Conservation (phyloP, 2,797 vertebrate species). For the Telmatherina bonti region DNA sequence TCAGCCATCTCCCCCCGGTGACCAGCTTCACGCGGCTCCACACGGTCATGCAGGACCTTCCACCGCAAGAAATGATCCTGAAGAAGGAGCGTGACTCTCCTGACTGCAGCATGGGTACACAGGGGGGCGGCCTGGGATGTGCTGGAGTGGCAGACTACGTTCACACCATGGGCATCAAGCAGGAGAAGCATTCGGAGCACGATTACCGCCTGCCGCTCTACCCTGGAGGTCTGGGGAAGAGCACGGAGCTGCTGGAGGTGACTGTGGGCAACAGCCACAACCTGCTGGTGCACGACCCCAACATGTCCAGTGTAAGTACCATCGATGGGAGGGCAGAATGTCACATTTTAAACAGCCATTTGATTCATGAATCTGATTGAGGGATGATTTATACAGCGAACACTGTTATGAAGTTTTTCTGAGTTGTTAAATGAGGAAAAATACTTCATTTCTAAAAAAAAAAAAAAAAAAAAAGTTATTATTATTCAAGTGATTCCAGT, state of each 20-base stretch:
- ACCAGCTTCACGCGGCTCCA: conserved; percentile 95
- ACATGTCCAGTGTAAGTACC: conserved; percentile 80
- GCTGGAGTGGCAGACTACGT: conserved; percentile 77
- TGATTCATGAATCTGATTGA: no score
- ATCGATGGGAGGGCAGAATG: not conserved
- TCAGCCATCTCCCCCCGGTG: conserved; percentile 97
- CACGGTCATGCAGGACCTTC: conserved; percentile 87
- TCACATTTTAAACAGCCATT: no score
- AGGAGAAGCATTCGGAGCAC: conserved; percentile 92
- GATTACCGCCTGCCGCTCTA: conserved; percentile 87
- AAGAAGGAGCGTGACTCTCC: conserved; percentile 96
- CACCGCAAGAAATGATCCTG: conserved; percentile 90
- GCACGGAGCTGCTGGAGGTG: conserved; percentile 81
- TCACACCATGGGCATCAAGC: conserved; percentile 91
- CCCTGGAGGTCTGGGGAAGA: conserved; percentile 71
- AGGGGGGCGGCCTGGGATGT: conserved; percentile 54
- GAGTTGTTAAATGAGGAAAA: no score
- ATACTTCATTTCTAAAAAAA: no score
- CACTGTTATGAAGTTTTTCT: no score
- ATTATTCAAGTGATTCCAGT: not conserved
- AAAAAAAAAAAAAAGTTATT: no score
- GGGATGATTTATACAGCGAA: no score
- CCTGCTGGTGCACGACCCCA: conserved; percentile 91
- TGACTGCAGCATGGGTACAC: conserved; percentile 72
- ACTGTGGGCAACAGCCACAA: conserved; percentile 84